Conservation (phyloP, 2,888 invertebrate species). For the Xestia ashworthii region DNA sequence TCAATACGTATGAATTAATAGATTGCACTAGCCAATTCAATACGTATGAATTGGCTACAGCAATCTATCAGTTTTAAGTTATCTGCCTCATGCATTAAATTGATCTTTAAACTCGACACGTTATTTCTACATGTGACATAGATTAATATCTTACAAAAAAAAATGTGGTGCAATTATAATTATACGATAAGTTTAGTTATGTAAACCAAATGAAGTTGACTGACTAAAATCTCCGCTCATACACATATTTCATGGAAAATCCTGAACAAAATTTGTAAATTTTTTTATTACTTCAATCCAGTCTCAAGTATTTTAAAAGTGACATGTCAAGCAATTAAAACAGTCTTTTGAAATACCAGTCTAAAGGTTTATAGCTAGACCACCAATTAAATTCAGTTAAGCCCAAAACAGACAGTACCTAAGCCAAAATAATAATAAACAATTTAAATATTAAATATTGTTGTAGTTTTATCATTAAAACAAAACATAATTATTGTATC, state of each 20-base stretch:
- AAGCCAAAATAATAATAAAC: conserved; percentile 25
- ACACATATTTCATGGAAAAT: no score
- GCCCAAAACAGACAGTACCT: neutral
- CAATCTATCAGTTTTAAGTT: neutral
- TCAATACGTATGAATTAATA: neutral
- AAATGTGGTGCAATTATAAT: conserved; percentile 29
- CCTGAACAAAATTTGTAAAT: no score
- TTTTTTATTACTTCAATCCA: neutral
- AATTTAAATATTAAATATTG: conserved; percentile 15
- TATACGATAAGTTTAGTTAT: neutral
- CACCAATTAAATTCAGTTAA: neutral
- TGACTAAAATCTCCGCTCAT: no score
- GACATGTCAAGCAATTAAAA: neutral
- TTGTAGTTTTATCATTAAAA: conserved; percentile 20
- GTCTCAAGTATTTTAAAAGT: neutral
- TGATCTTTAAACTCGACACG: conserved; percentile 49
- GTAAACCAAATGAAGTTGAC: neutral
- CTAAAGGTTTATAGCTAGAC: neutral
- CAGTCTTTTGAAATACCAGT: neutral
- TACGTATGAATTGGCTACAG: neutral
- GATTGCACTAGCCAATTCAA: no score
- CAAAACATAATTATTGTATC: conserved; percentile 16
- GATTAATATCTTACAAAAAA: conserved; percentile 6
- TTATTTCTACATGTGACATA: conserved; percentile 16
- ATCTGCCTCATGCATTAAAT: conserved; percentile 19